These are phyloP conservation scores for Scylla paramamosain DNA, from an alignment of 1,140 invertebrate species.

Conservation along the genomic window DNA sequence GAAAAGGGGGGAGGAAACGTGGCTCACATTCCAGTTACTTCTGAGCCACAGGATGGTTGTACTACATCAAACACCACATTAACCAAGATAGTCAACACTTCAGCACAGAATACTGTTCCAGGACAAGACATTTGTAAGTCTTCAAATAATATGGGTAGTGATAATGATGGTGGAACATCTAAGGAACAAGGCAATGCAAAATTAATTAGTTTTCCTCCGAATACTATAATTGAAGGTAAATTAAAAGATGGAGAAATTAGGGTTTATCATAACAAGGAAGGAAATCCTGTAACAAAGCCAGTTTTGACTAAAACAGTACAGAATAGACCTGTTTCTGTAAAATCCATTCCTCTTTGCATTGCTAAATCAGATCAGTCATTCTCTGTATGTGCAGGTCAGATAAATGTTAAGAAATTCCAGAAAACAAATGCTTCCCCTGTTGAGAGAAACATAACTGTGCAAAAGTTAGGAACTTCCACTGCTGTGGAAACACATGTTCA, in stretches of 20 bases:
- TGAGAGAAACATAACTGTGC: constrained; percentile 15
- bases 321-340: constrained; percentile 39
- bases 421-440: not conserved
- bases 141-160: not conserved
- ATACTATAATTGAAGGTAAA: not conserved
- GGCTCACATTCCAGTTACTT: not conserved
- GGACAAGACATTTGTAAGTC: not conserved
- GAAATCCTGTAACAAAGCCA: not conserved
- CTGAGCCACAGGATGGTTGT: not conserved
- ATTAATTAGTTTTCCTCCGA: constrained; percentile 13
- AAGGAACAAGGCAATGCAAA: constrained; percentile 37
- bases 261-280: not conserved
- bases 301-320: constrained; percentile 16
- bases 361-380: constrained; percentile 31
- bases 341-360: constrained; percentile 1
- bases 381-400: constrained; percentile 19
- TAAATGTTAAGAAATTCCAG: constrained; percentile 41
- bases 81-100: not conserved
- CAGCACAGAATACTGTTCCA: not conserved
- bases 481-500: constrained; percentile 41
- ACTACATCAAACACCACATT: not conserved
- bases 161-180: not conserved
- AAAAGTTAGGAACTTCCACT: not conserved
- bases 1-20: constrained; percentile 34
- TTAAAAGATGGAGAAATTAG: constrained; percentile 28